Evolutionary conservation across 1,140 invertebrate genomes (phyloP).

Genomic region (Ceratina australensis): DNA sequence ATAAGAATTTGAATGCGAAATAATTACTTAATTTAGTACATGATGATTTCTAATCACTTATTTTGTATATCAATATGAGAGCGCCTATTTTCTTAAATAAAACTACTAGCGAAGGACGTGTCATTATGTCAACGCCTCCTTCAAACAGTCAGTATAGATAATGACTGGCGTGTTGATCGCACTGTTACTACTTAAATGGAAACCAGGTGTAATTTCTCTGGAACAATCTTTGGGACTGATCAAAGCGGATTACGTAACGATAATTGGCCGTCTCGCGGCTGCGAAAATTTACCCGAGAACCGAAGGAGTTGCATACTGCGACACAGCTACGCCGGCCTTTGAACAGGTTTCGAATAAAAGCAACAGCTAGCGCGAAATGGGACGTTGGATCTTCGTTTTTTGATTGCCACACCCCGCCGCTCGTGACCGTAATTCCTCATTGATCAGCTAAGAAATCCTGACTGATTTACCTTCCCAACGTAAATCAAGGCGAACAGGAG

Average conservation of each 20-base stretch:
- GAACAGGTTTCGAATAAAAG: constrained; percentile 24
- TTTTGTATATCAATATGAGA: too few relatives aligned
- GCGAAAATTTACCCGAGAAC: neutral
- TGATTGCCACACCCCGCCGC: neutral
- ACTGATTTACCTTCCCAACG: neutral
- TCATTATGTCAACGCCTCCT: neutral
- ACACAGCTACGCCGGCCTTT: neutral
- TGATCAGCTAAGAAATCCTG: neutral
- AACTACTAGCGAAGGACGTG: neutral
- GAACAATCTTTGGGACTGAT: neutral
- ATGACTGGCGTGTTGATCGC: neutral
- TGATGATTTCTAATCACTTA: too few relatives aligned
- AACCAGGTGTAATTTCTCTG: neutral
- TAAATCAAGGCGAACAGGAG: neutral
- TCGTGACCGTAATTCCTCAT: constrained; percentile 19
- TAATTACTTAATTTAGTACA: too few relatives aligned
- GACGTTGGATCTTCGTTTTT: constrained; percentile 11
- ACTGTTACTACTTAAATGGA: neutral
- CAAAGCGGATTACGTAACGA: neutral
- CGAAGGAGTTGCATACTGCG: neutral
- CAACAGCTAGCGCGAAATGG: constrained; percentile 3
- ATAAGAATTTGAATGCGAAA: too few relatives aligned
- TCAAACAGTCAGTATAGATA: neutral
- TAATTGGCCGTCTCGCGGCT: neutral
- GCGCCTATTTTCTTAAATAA: too few relatives aligned